phyloP scores from a whole-genome alignment of 2,113 vertebrate species.

The Dasyurus viverrinus region DNA sequence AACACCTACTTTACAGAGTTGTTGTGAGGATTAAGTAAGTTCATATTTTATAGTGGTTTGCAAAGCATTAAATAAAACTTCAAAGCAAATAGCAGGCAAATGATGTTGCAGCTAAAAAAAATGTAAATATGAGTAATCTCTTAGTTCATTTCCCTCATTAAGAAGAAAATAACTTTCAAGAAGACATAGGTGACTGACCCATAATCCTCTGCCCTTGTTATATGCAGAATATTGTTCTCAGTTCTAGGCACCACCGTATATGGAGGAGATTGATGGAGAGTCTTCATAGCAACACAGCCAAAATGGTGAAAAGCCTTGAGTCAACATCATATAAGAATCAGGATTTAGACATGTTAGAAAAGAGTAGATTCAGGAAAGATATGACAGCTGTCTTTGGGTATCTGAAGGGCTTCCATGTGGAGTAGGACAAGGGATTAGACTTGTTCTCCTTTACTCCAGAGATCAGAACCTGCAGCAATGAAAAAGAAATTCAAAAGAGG shows the following conservation, averaged over 20 bases:
- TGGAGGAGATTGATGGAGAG: neutral
- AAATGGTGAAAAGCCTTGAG: neutral
- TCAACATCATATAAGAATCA: neutral
- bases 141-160: no score
- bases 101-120: neutral
- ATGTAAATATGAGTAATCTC: neutral
- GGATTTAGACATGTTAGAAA: neutral
- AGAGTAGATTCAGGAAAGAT: neutral
- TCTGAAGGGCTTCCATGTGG: neutral
- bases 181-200: neutral
- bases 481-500: neutral
- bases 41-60: neutral
- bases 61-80: neutral
- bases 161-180: neutral
- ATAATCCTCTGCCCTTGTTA: neutral
- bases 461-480: neutral
- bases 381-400: neutral
- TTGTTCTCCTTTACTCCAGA: neutral
- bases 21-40: neutral
- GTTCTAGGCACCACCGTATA: neutral
- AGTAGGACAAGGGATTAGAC: neutral
- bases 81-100: neutral
- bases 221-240: neutral
- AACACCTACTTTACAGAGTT: neutral
- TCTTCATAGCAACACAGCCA: neutral